These are phyloP conservation scores for Tetropium fuscum DNA, from an alignment of 2,888 invertebrate genomes.

Conservation along the genomic window DNA sequence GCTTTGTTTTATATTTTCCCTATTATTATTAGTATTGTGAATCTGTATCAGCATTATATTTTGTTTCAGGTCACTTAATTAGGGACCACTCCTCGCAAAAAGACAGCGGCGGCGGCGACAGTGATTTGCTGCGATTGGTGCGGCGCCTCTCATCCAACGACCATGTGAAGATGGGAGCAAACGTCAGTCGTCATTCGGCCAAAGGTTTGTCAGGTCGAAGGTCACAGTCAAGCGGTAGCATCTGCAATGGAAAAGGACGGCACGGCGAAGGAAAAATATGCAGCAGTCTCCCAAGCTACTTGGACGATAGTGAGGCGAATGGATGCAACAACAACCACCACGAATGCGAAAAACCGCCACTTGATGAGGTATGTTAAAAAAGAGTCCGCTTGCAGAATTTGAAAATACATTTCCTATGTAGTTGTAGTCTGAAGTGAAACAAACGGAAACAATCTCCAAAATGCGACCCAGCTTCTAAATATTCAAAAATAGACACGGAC, in stretches of 20 bases:
- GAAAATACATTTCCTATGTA: no score
- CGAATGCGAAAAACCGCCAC: slow-evolving; percentile 58
- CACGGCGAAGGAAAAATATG: slow-evolving; percentile 62
- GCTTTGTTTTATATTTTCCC: no score
- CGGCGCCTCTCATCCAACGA: slow-evolving; percentile 63
- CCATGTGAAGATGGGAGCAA: slow-evolving; percentile 79
- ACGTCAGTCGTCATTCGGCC: slow-evolving; percentile 81
- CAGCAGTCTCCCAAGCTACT: slow-evolving; percentile 77
- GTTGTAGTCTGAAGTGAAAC: no score
- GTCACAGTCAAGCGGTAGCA: slow-evolving; percentile 80
- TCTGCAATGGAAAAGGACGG: slow-evolving; percentile 70
- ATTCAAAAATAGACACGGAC: no score
- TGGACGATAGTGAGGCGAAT: slow-evolving; percentile 71
- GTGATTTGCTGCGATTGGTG: slow-evolving; percentile 64
- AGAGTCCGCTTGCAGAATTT: no score
- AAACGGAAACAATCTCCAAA: no score
- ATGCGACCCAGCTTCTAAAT: no score
- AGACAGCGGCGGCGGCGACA: slow-evolving; percentile 60
- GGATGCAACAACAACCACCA: slow-evolving; percentile 60
- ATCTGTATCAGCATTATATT: no score
- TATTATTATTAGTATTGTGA: no score
- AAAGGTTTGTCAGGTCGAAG: slow-evolving; percentile 79
- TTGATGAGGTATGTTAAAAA: slow-evolving; percentile 60
- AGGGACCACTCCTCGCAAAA: slow-evolving; percentile 42
- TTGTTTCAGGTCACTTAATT: slow-evolving; percentile 51